These are phyloP conservation scores for Panthera tigris DNA, from an alignment of 2,113 vertebrate species.

Conservation along the genomic window DNA sequence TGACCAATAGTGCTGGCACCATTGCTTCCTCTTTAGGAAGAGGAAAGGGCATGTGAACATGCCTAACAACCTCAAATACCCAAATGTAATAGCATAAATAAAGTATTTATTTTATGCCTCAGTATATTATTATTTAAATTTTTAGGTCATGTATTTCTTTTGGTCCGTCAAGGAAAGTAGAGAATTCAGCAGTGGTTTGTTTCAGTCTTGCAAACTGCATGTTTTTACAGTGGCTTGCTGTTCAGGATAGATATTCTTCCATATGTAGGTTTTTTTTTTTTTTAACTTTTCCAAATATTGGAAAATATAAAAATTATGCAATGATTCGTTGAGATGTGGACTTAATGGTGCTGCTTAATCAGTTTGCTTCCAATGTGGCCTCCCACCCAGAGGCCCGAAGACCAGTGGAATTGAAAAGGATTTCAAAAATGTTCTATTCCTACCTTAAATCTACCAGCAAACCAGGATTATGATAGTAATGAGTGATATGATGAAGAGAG, in stretches of 20 bases:
- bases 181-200: slow-evolving; percentile 14
- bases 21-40: not conserved
- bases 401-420: slow-evolving; percentile 62
- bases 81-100: slow-evolving; percentile 44
- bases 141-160: slow-evolving; percentile 43
- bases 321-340: slow-evolving; percentile 62
- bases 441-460: slow-evolving; percentile 66
- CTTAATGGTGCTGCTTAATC: slow-evolving; percentile 78
- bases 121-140: slow-evolving; percentile 63
- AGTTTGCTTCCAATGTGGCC: slow-evolving; percentile 44
- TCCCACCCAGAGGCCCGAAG: slow-evolving; percentile 52
- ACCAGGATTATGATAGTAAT: slow-evolving; percentile 63
- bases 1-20: not conserved
- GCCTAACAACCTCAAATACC: slow-evolving; percentile 38
- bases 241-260: slow-evolving; percentile 37
- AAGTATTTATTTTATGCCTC: slow-evolving; percentile 57
- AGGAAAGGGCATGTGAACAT: not conserved
- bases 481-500: slow-evolving; percentile 66
- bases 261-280: not conserved
- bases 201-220: slow-evolving; percentile 26
- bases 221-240: slow-evolving; percentile 36
- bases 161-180: slow-evolving; percentile 27
- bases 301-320: slow-evolving; percentile 65
- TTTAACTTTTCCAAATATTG: slow-evolving; percentile 10
- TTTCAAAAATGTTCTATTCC: slow-evolving; percentile 69